phyloP scores from a whole-genome alignment of 2,113 vertebrate genomes.

The Paralichthys olivaceus region DNA sequence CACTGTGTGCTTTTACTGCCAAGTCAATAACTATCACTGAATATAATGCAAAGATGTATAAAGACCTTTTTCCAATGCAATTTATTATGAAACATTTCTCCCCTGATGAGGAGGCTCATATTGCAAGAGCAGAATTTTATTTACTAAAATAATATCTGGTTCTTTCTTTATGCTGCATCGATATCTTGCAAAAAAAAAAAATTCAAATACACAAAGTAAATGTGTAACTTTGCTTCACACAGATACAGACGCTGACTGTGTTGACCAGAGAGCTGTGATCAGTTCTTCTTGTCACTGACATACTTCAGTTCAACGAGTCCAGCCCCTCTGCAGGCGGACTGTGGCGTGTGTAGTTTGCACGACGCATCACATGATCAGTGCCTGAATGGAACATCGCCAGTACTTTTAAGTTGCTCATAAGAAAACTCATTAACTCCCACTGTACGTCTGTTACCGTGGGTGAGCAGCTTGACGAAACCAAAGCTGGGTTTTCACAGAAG shows the following conservation, averaged over 20 bases:
- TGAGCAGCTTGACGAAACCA: not conserved
- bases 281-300: conserved; percentile 14
- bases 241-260: not conserved
- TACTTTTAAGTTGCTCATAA: conserved; percentile 22
- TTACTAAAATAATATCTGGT: not conserved
- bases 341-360: conserved; percentile 9
- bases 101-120: not conserved
- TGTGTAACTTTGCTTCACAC: not conserved
- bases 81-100: not conserved
- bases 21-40: conserved; percentile 14
- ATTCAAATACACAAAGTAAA: too few species aligned
- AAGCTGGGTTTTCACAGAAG: not conserved
- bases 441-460: not conserved
- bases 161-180: not conserved
- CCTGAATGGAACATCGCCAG: conserved; percentile 19
- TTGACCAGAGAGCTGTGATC: conserved; percentile 5
- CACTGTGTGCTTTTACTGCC: conserved; percentile 26
- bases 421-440: not conserved
- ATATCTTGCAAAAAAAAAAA: not conserved
- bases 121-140: not conserved
- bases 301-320: conserved; percentile 9
- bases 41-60: not conserved
- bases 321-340: conserved; percentile 55
- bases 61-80: not conserved
- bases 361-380: conserved; percentile 51